Conservation (phyloP, 2,888 invertebrate genomes). For the Leptopilina myrica region DNA sequence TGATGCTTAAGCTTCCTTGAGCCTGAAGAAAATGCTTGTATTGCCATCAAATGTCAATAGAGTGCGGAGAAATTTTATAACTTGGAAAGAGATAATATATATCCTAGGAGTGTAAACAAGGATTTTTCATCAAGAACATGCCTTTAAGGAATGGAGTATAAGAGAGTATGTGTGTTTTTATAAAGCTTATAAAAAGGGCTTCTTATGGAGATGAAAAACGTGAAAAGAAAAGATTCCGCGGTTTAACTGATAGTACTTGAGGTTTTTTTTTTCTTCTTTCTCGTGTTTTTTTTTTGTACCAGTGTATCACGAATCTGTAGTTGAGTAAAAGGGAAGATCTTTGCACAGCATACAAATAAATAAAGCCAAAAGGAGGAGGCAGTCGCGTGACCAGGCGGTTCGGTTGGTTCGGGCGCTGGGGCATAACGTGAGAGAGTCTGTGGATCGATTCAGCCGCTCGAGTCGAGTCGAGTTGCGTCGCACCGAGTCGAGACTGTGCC, state of each 20-base stretch:
- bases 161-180: neutral
- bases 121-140: neutral
- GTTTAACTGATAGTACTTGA: slow-evolving; percentile 26
- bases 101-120: neutral
- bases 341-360: slow-evolving; percentile 33
- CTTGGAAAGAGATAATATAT: slow-evolving; percentile 9
- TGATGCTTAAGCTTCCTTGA: no score
- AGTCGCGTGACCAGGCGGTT: slow-evolving; percentile 68
- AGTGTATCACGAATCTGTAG: slow-evolving; percentile 28
- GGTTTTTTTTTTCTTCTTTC: neutral
- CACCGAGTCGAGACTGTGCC: slow-evolving; percentile 44
- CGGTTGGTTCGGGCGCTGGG: slow-evolving; percentile 60
- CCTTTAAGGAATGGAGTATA: neutral
- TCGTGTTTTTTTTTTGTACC: no score
- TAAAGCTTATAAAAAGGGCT: slow-evolving; percentile 3
- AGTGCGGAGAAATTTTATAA: neutral
- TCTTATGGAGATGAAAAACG: neutral
- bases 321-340: slow-evolving; percentile 32
- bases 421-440: slow-evolving; percentile 62
- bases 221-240: slow-evolving; percentile 7
- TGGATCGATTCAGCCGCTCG: slow-evolving; percentile 74
- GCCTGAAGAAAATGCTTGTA: no score
- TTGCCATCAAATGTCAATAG: neutral
- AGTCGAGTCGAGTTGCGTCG: slow-evolving; percentile 66
- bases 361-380: slow-evolving; percentile 37